Percentiles rank a stretch among this genome's conserved stretches.
Conservation (phyloP, 2,113 vertebrate species). For the Amphiprion ocellaris region DNA sequence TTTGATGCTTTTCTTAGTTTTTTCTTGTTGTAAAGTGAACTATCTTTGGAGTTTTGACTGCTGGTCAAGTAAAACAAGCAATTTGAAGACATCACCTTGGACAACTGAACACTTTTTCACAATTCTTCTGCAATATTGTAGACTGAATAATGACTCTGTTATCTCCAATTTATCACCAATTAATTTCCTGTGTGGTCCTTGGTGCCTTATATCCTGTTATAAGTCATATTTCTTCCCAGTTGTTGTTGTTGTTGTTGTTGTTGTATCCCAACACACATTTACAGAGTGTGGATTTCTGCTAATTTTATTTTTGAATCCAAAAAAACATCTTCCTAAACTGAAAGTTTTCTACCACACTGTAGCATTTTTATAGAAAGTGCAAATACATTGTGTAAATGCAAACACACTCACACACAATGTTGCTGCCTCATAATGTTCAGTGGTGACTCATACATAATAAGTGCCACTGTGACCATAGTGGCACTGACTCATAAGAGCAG, state of each 20-base stretch:
- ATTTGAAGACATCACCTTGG: not conserved
- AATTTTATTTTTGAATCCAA: not conserved
- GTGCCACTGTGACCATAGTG: not conserved
- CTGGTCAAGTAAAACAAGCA: not conserved
- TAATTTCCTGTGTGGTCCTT: too few species aligned
- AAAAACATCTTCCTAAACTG: not conserved
- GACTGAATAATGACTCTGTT: not conserved
- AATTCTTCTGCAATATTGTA: not conserved
- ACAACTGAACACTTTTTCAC: not conserved
- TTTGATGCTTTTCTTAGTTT: not conserved
- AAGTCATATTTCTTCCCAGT: too few species aligned
- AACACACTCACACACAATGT: not conserved
- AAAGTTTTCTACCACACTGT: not conserved
- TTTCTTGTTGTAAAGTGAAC: not conserved
- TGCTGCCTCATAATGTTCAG: not conserved
- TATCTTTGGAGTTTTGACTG: not conserved
- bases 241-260: too few species aligned
- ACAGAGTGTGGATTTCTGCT: too few species aligned
- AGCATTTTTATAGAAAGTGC: not conserved
- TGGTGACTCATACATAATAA: conserved; percentile 51
- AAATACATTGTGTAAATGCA: not conserved
- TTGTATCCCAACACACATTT: too few species aligned
- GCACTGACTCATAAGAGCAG: conserved; percentile 40
- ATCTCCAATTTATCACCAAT: not conserved
- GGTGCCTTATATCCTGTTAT: too few species aligned